A percentile compares a stretch with the other conserved stretches of the same genome.
These are phyloP conservation scores for Pao palembangensis DNA, from an alignment of 2,113 vertebrate species.

Conservation along the genomic window DNA sequence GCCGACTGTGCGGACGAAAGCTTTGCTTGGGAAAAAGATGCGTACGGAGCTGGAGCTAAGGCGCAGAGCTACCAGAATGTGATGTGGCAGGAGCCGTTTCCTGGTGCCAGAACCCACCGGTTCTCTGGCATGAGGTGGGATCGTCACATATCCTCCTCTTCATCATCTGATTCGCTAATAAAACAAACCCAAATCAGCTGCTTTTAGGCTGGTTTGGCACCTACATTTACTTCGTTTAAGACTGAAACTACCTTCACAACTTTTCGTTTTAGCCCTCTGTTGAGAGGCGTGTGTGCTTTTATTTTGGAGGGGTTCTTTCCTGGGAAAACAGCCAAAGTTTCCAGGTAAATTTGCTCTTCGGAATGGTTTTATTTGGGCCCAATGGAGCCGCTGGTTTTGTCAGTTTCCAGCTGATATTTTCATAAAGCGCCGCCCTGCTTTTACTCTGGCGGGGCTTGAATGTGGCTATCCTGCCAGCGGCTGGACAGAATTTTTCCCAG, in stretches of 20 bases:
- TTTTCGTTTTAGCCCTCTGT: not conserved
- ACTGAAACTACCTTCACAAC: too few relatives aligned
- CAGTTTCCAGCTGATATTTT: too few relatives aligned
- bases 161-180: too few relatives aligned
- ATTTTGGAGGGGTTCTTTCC: not conserved
- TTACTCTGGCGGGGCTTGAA: not conserved
- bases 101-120: not conserved
- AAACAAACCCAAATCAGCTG: too few relatives aligned
- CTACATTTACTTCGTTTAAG: too few relatives aligned
- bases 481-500: not conserved
- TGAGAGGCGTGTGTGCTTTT: not conserved
- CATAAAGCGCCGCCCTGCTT: not conserved
- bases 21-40: not conserved
- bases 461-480: not conserved
- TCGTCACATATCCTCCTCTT: not conserved
- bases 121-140: not conserved
- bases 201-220: too few relatives aligned
- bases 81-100: not conserved
- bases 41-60: conserved; percentile 11
- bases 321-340: not conserved
- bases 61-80: not conserved
- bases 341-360: conserved; percentile 2
- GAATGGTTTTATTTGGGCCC: conserved; percentile 6
- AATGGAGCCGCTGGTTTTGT: too few relatives aligned
- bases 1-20: not conserved